Conservation (phyloP, 2,888 invertebrate species). For the Leptodirus hochenwartii region DNA sequence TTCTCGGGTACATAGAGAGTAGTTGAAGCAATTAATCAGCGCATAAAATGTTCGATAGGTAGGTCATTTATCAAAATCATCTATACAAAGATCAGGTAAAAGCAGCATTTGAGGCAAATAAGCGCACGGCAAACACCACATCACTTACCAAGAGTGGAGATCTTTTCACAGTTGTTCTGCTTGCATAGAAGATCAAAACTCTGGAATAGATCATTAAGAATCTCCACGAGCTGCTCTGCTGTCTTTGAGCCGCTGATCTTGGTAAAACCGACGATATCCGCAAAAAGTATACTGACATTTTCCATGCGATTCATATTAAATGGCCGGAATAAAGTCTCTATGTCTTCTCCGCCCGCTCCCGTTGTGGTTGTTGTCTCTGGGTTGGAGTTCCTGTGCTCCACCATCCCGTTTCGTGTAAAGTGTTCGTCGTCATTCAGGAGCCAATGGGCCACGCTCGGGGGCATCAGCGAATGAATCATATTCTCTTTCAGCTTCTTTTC, state of each 20-base stretch:
- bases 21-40: too few relatives aligned
- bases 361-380: too few relatives aligned
- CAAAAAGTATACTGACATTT: constrained; percentile 89
- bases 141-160: constrained; percentile 75
- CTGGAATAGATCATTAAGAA: constrained; percentile 91
- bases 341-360: constrained; percentile 45
- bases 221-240: constrained; percentile 87
- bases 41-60: too few relatives aligned
- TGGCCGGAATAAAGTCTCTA: constrained; percentile 74
- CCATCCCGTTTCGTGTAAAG: constrained; percentile 36
- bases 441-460: constrained; percentile 79
- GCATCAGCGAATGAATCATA: constrained; percentile 97
- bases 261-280: constrained; percentile 96
- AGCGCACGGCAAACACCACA: too few relatives aligned
- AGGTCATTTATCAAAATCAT: too few relatives aligned
- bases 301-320: constrained; percentile 97
- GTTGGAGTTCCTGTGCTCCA: constrained; percentile 35
- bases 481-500: constrained; percentile 91
- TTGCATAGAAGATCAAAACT: constrained; percentile 84
- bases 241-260: constrained; percentile 94
- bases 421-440: constrained; percentile 54
- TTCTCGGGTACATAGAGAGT: too few relatives aligned
- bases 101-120: too few relatives aligned
- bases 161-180: constrained; percentile 85
- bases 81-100: too few relatives aligned